Base-by-base conservation (phyloP, 2,888 invertebrate genomes). In the Patella caerulea region DNA sequence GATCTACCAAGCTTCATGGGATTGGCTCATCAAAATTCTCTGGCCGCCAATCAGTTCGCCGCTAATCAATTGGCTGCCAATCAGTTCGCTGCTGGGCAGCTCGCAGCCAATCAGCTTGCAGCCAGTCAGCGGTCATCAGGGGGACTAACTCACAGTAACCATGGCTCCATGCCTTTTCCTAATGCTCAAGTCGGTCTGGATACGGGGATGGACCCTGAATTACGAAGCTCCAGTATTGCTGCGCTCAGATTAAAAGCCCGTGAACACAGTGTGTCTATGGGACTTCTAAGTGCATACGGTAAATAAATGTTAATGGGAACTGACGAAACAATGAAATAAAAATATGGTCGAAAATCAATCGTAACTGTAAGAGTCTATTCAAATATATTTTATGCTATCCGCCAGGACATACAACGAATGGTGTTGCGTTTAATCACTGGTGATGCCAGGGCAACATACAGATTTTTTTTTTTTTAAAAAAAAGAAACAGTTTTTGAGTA, bases 171-270 rank as follows among this genome's bases (percentile, higher is more conserved):
- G 65, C 19, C 65, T 65, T 65, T 65, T 65, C 65, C 65, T 65
- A 65, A 65, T 65, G 77, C 77, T 52, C 74, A 59, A 45, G 76
- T 69, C 24, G 77, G 79, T 9, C 45, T 86, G 24, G 87, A 86
- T 29, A 79, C 82, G 11, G 79, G 86, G 73, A 83, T 85, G 78
- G 85, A 86, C 75, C 84, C 88, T 24, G 89, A 90, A 75, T 80
- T 89, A 56, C 84, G 90, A 71, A 88, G 86, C 73, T 86, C 89
- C 17, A 90, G 90, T 80, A 90, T 91, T 72, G 90, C 90, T 15
- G 84, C 89, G 9, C 81, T 91, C 19, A 77, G 91, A 78, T 83
- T 90, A 65, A 91, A 90, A 82, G 91, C 91, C 1, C 83, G 88
- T 71, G 90, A 91, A 86, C 91, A 91, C 81, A 87, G 86, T 74